phyloP scores from a whole-genome alignment of 2,797 vertebrate genomes.

The Rhinatrema bivittatum region DNA sequence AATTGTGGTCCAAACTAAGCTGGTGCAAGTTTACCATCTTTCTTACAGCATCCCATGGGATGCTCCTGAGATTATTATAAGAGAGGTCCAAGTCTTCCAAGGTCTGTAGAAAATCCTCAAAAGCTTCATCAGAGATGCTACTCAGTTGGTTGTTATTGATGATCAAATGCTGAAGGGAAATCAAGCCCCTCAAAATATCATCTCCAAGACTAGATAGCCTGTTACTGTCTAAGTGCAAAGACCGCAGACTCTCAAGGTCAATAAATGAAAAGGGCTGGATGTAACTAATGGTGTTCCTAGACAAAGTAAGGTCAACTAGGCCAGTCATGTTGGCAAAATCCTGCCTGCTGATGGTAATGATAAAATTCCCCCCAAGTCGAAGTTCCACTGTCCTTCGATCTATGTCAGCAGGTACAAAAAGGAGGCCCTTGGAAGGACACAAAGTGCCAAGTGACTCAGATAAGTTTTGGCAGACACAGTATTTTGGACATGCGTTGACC shows the following conservation, averaged over 20 bases:
- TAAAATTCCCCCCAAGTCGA: constrained; percentile 91
- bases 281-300: constrained; percentile 89
- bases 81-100: constrained; percentile 94
- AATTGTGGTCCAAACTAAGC: constrained; percentile 93
- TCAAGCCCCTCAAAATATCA: constrained; percentile 81
- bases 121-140: constrained; percentile 71
- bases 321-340: constrained; percentile 98
- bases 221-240: constrained; percentile 90
- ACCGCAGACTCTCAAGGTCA: constrained; percentile 90
- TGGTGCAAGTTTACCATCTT: constrained; percentile 95
- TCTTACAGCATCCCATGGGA: constrained; percentile 90
- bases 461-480: constrained; percentile 96
- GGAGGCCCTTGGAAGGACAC: constrained; percentile 92
- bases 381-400: constrained; percentile 94
- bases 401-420: constrained; percentile 90
- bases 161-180: constrained; percentile 94
- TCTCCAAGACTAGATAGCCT: constrained; percentile 83
- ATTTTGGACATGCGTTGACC: constrained; percentile 91
- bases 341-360: constrained; percentile 83
- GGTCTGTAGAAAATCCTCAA: constrained; percentile 84
- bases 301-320: constrained; percentile 93
- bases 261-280: constrained; percentile 94
- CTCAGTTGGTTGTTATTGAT: constrained; percentile 94
- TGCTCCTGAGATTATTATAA: constrained; percentile 85
- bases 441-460: constrained; percentile 94